phyloP scores from a whole-genome alignment of 2,113 vertebrate species.

The Platysternon megacephalum region DNA sequence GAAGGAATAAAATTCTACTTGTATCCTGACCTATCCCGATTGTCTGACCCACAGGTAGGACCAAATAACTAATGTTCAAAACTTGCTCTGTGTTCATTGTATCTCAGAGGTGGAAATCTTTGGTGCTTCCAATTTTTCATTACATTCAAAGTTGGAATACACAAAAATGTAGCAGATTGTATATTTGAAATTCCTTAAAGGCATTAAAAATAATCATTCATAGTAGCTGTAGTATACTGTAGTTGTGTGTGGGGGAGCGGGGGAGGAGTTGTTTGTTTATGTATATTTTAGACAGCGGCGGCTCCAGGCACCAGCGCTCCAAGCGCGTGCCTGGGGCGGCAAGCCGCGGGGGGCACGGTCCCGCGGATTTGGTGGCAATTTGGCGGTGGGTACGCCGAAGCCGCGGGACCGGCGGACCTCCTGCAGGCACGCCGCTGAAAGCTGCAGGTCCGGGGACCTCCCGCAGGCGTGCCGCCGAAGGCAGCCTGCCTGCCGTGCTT shows the following conservation, averaged over 20 bases:
- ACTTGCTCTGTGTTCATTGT: not conserved
- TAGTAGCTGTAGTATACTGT: rapidly evolving
- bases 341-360: too few relatives aligned
- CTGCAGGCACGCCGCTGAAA: too few relatives aligned
- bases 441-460: too few relatives aligned
- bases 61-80: rapidly evolving
- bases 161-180: not conserved
- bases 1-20: conserved; percentile 98
- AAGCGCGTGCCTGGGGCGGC: too few relatives aligned
- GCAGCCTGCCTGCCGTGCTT: too few relatives aligned
- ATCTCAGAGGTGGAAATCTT: not conserved
- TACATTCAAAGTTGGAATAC: not conserved
- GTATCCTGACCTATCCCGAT: conserved; percentile 94
- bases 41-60: conserved; percentile 97
- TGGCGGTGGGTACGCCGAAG: too few relatives aligned
- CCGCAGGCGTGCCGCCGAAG: too few relatives aligned
- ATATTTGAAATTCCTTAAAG: rapidly evolving
- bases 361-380: too few relatives aligned
- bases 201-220: not conserved
- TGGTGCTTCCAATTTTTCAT: not conserved
- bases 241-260: not conserved
- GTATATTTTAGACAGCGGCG: not conserved
- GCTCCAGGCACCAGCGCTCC: too few relatives aligned
- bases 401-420: too few relatives aligned
- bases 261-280: too few relatives aligned